Evolutionary conservation across 2,113 vertebrate species (phyloP), one percentile per base, ranked within the genome.

Genomic region (Neopipo cinnamomea): DNA sequence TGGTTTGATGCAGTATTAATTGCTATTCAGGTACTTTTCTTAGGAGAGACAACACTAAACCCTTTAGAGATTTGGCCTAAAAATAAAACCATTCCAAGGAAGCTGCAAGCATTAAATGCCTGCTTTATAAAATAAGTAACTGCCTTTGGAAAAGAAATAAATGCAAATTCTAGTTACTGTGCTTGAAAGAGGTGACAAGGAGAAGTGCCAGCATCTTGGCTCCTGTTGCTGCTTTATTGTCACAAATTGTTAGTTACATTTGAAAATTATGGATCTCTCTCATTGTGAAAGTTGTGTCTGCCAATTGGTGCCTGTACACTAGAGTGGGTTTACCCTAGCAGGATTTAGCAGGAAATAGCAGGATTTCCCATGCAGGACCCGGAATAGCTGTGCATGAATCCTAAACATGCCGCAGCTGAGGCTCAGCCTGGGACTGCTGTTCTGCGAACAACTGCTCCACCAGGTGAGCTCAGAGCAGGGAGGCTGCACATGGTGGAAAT

Each of bases 231-330:
- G 90, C 76, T 94, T 96, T 93, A 86, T 95, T 95, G 95, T 96
- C 96, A 97, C 92, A 96, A 97, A 95, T 95, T 94, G 96, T 97
- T 97, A 96, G 95, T 96, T 96, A 97, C 92, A 96, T 96, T 90
- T 81, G 92, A 80, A 96, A 97, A 97, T 96, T 70, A 93, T 9
- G 85, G 93, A 94, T 88, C 82, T 83, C 24, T 84, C 93, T 94
- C 85, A 47, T 95, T 86, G 95, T 88, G 93, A 5, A 77, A 71
- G 95, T 83, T 41, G 82, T 61, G 68, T 23, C 88, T 96, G 96
- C 96, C 96, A 97, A 95, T 91, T 96, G 96, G 96, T 96, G 90
- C 59, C 85, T 88, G 79, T 37, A 90, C 95, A 96, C 82, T 61
- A 86, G 85, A 97, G 88, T 13, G 88, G 95, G 27, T 94, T 94